A percentile compares a stretch with the other conserved stretches of the same genome.
These are phyloP conservation scores for Odocoileus virginianus DNA, from an alignment of 2,113 vertebrate genomes.

Conservation along the genomic window DNA sequence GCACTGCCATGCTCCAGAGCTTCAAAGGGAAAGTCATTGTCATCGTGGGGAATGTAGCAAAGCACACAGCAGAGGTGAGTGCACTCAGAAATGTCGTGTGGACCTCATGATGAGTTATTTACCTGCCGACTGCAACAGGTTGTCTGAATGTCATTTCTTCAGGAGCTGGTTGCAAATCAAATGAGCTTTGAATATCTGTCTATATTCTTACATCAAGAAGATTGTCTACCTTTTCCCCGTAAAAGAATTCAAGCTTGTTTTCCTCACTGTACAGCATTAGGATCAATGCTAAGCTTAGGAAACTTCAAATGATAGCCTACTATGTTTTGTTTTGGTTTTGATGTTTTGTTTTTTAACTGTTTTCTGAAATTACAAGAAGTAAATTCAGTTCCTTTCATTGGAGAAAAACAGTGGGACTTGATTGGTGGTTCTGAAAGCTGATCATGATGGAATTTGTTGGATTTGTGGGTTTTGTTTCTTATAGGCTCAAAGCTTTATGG, in stretches of 20 bases:
- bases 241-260: background rate
- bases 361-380: constrained; percentile 14
- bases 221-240: background rate
- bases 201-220: background rate
- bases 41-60: constrained; percentile 88
- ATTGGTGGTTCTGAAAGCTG: background rate
- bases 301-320: background rate
- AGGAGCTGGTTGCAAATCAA: background rate
- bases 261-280: background rate
- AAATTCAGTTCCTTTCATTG: background rate
- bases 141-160: background rate
- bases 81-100: background rate
- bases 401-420: background rate
- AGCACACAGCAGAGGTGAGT: constrained; percentile 88
- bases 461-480: background rate
- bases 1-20: constrained; percentile 84
- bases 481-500: background rate
- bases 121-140: background rate
- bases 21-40: constrained; percentile 95
- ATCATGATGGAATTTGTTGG: background rate
- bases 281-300: background rate
- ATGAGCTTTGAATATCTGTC: background rate
- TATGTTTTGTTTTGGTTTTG: background rate
- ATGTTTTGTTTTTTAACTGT: background rate
- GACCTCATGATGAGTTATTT: background rate